These are phyloP conservation scores for Oncorhynchus kisutch DNA, from an alignment of 2,113 vertebrate species.

Conservation along the genomic window DNA sequence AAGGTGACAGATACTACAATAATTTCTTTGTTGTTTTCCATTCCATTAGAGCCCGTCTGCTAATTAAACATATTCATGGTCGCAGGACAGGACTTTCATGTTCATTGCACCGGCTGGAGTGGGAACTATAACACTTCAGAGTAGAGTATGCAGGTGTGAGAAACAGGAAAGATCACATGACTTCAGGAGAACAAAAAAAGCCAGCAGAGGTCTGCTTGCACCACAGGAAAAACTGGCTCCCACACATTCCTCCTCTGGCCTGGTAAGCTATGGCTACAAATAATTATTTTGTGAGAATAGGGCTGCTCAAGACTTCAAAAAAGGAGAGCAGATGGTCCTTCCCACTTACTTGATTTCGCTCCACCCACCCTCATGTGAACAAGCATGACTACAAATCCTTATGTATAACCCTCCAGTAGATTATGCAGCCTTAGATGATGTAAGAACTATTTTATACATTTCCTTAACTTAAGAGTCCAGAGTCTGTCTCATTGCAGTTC, in stretches of 20 bases:
- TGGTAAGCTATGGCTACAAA: neutral
- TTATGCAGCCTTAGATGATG: too few relatives aligned
- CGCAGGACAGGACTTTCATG: conserved; percentile 47
- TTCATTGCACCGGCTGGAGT: conserved; percentile 43
- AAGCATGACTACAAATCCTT: too few relatives aligned
- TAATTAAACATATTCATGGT: conserved; percentile 13
- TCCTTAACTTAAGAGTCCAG: too few relatives aligned
- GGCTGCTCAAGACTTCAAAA: too few relatives aligned
- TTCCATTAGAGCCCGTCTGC: neutral
- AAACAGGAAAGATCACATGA: conserved; percentile 28
- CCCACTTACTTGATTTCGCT: too few relatives aligned
- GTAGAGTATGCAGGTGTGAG: conserved; percentile 50
- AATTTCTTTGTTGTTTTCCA: neutral
- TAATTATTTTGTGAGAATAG: too few relatives aligned
- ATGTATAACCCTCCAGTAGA: too few relatives aligned
- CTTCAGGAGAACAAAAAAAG: conserved; percentile 27
- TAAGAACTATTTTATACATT: too few relatives aligned
- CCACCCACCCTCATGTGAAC: too few relatives aligned
- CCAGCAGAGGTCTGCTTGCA: conserved; percentile 38
- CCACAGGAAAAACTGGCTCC: conserved; percentile 48
- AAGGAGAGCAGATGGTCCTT: too few relatives aligned
- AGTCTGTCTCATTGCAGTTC: too few relatives aligned
- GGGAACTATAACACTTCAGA: conserved; percentile 30
- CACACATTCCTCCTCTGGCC: conserved; percentile 52
- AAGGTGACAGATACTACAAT: neutral